Percentiles rank a stretch among this genome's conserved stretches.
Evolutionary conservation across 2,888 invertebrate species (phyloP).

Genomic region (Ditula angustiorana): DNA sequence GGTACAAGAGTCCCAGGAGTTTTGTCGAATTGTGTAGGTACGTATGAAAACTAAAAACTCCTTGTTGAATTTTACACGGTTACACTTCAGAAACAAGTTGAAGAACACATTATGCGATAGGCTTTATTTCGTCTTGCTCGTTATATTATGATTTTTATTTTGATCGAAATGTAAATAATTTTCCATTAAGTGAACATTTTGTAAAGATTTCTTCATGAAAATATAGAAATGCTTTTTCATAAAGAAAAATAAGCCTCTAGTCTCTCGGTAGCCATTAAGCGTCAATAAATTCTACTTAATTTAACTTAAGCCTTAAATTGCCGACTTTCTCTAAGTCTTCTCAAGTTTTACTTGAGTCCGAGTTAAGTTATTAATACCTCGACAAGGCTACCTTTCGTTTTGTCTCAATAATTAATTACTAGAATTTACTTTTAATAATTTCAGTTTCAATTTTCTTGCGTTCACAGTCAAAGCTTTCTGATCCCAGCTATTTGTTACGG

Average conservation of each 20-base stretch:
- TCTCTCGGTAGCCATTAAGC: constrained; percentile 23
- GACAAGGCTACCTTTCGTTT: constrained; percentile 12
- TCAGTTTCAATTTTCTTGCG: constrained; percentile 14
- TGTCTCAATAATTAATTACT: constrained; percentile 14
- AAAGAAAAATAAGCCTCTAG: constrained; percentile 14
- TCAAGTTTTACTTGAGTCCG: constrained; percentile 2
- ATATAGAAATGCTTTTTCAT: constrained; percentile 25
- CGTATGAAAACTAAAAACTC: too few relatives aligned
- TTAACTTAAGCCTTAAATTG: constrained; percentile 31
- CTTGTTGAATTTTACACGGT: too few relatives aligned
- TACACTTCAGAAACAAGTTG: too few relatives aligned
- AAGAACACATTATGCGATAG: too few relatives aligned
- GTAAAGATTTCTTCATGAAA: constrained; percentile 14
- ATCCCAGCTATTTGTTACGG: constrained; percentile 33
- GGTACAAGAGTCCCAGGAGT: constrained; percentile 7
- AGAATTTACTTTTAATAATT: constrained; percentile 7
- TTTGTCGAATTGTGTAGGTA: not conserved
- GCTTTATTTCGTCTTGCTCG: too few relatives aligned
- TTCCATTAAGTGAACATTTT: not conserved
- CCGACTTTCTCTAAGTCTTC: constrained; percentile 6
- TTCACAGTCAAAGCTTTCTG: constrained; percentile 27
- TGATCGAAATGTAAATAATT: too few relatives aligned
- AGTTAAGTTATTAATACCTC: constrained; percentile 26
- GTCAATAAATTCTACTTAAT: constrained; percentile 35
- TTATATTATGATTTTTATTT: too few relatives aligned